phyloP scores from a whole-genome alignment of 2,888 invertebrate species.

The Charanyca ferruginea region DNA sequence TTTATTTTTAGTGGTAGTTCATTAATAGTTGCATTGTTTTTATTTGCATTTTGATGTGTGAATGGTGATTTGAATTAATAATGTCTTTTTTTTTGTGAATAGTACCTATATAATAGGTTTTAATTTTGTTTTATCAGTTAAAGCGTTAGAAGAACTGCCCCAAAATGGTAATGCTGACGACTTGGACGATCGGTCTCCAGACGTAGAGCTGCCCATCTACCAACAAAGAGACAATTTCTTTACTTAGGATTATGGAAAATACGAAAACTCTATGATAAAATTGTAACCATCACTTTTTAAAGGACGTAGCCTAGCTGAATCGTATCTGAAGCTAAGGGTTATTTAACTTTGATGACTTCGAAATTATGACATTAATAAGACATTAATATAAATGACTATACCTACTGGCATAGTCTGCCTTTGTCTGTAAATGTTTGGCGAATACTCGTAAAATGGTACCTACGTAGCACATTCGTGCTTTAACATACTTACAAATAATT shows the following conservation, averaged over 20 bases:
- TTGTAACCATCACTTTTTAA: not conserved
- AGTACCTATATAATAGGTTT: slow-evolving; percentile 32
- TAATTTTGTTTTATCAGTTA: slow-evolving; percentile 88
- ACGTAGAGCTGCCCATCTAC: slow-evolving; percentile 95
- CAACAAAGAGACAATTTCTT: slow-evolving; percentile 97
- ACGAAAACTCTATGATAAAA: not conserved
- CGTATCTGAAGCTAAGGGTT: not conserved
- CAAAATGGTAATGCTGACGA: slow-evolving; percentile 91
- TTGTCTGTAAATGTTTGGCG: slow-evolving; percentile 23
- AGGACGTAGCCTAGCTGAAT: not conserved
- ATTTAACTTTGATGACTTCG: slow-evolving; percentile 19
- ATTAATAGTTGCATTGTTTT: slow-evolving; percentile 72
- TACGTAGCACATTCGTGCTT: slow-evolving; percentile 4
- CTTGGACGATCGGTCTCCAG: slow-evolving; percentile 94
- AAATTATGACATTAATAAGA: slow-evolving; percentile 15
- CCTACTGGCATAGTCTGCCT: slow-evolving; percentile 31
- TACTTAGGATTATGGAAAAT: slow-evolving; percentile 79
- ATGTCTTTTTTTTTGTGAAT: not conserved
- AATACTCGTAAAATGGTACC: slow-evolving; percentile 9
- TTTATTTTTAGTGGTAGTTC: slow-evolving; percentile 58
- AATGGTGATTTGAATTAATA: slow-evolving; percentile 52
- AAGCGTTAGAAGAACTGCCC: slow-evolving; percentile 94
- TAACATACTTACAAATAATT: slow-evolving; percentile 13
- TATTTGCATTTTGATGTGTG: slow-evolving; percentile 70
- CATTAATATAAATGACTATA: slow-evolving; percentile 4